phyloP scores from a whole-genome alignment of 2,797 vertebrate genomes.

The Rhadinocentrus ornatus region DNA sequence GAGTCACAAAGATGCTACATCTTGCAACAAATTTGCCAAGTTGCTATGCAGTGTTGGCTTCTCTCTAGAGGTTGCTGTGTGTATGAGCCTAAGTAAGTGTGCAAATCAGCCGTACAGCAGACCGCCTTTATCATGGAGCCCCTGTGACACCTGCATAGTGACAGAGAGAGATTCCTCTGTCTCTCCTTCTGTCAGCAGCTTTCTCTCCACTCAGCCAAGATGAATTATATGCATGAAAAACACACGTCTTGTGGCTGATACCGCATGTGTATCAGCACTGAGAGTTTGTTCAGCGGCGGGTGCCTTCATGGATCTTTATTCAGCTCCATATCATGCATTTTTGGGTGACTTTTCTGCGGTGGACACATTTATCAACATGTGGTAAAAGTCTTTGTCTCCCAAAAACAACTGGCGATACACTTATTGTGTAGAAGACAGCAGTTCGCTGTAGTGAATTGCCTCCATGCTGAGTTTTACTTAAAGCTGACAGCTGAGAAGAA shows the following conservation, averaged over 20 bases:
- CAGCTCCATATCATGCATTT: neutral
- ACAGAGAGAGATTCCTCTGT: constrained; percentile 26
- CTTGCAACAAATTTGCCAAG: neutral
- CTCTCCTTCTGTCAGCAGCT: constrained; percentile 19
- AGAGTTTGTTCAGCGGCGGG: neutral
- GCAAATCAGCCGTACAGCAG: constrained; percentile 42
- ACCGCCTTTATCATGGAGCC: constrained; percentile 43
- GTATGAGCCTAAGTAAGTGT: constrained; percentile 2
- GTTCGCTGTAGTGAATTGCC: constrained; percentile 1
- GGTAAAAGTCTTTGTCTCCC: constrained; percentile 1
- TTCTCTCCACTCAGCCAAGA: constrained; percentile 27
- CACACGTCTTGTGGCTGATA: neutral
- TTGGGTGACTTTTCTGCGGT: neutral
- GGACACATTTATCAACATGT: constrained; percentile 8
- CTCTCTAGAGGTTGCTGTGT: constrained; percentile 1
- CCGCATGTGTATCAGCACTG: neutral
- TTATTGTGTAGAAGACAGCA: neutral
- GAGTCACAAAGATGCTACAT: neutral
- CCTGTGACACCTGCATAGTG: constrained; percentile 56
- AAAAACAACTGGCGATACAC: constrained; percentile 5
- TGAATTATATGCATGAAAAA: constrained; percentile 32
- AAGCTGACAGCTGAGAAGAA: constrained; percentile 4
- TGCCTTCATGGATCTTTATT: neutral
- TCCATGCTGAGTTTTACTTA: constrained; percentile 8
- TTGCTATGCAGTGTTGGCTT: neutral